A percentile compares a stretch with the other conserved stretches of the same genome.
Conservation (phyloP, 2,113 vertebrate species). For the Engystomops pustulosus region DNA sequence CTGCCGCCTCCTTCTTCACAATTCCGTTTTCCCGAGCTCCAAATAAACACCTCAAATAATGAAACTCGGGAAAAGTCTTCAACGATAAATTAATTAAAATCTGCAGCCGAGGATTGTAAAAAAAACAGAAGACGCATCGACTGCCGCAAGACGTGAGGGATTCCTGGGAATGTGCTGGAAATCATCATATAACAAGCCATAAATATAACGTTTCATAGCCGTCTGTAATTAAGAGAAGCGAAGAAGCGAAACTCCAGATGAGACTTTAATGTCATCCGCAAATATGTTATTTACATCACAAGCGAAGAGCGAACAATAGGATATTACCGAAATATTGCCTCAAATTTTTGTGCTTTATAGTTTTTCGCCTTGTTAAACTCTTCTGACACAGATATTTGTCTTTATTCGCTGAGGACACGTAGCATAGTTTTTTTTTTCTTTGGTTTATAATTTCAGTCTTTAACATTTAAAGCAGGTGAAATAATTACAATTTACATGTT, state of each 20-base stretch:
- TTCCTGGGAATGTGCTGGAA: constrained; percentile 21
- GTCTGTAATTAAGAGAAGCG: constrained; percentile 41
- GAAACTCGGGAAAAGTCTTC: neutral
- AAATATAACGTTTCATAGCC: constrained; percentile 43
- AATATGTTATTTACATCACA: neutral
- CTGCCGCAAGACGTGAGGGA: constrained; percentile 33
- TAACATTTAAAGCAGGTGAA: too few species aligned
- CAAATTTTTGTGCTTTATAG: too few species aligned
- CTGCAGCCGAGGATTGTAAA: constrained; percentile 11
- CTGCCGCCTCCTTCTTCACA: neutral
- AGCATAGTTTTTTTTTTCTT: too few species aligned
- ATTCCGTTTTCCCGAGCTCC: too few species aligned
- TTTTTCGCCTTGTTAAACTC: too few species aligned
- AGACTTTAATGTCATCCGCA: constrained; percentile 4
- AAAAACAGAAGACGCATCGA: constrained; percentile 24
- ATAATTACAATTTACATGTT: too few species aligned
- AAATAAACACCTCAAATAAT: neutral
- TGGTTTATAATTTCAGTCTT: too few species aligned
- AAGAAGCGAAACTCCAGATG: constrained; percentile 19
- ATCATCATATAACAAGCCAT: constrained; percentile 46
- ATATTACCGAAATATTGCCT: neutral
- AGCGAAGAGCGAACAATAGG: neutral
- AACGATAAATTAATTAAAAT: constrained; percentile 8
- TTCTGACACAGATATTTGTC: too few species aligned
- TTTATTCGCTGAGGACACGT: too few species aligned